Base-by-base conservation (phyloP, 30 jellyfish, hydroid and myxozoan species). In the Clytia hemisphaerica region DNA sequence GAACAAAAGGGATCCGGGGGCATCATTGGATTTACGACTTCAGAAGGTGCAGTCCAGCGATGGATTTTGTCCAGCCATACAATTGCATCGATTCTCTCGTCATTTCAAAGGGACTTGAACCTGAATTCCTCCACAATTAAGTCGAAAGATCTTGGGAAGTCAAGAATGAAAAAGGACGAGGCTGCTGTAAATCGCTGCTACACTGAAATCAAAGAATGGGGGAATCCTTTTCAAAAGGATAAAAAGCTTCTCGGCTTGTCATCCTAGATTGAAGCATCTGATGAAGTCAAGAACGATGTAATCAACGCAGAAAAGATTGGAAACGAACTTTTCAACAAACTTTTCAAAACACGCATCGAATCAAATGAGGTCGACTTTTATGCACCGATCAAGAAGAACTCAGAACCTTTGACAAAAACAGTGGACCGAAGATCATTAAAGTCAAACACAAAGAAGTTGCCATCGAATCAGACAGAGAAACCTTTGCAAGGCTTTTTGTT, bases 1-100 rank as follows among this genome's bases (percentile, higher is more conserved):
- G n/a, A n/a, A n/a, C n/a, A 72, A 57, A 72, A 72, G 29, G 54
- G 83, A 26, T 37, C 66, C 38, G 86, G 86, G 19, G 86, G 86
- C 24, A 73, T 58, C 6, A 73, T 58, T 37, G 86, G 86, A 24
- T 73, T 24, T 22, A 73, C 78, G 44, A 73, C 79, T 21, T 27
- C 86, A 58, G 68, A 60, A 26, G 79, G 77, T 37, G 61, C 77
- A 2, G 78, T 58, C 51, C 86, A 72, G 44, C 42, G 77, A 45
- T 59, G 78, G 86, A 71, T 73, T 19, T 60, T 73, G 78, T 58
- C 79, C 57, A 73, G 86, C 18, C 71, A 73, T 45, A 26, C 71
- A n/a, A 71, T 51, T 48, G 75, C 75, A 36, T 53, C 54, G 45
- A n/a, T n/a, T n/a, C n/a, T n/a, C n/a, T n/a, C n/a, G n/a, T n/a